phyloP scores from a whole-genome alignment of 2,113 vertebrate genomes.

The Tylochromis polylepis region DNA sequence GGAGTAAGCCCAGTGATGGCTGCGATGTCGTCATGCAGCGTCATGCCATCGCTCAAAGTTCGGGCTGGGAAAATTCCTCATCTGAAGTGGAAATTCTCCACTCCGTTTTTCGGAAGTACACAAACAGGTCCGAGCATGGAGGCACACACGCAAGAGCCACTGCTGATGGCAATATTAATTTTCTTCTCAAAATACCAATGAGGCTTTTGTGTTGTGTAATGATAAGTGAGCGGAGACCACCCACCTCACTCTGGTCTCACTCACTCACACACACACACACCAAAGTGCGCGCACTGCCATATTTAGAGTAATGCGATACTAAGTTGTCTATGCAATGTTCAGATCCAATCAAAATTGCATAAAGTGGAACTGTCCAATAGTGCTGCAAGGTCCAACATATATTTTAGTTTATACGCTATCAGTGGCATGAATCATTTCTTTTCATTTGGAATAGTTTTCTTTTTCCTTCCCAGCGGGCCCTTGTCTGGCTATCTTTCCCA shows the following conservation, averaged over 20 bases:
- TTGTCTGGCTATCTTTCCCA: conserved; percentile 74
- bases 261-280: conserved; percentile 18
- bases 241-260: conserved; percentile 75
- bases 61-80: not conserved
- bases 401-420: conserved; percentile 74
- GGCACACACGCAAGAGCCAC: conserved; percentile 45
- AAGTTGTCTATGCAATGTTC: conserved; percentile 76
- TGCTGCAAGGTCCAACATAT: conserved; percentile 49
- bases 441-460: conserved; percentile 72
- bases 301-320: conserved; percentile 82
- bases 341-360: conserved; percentile 75
- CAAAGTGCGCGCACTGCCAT: conserved; percentile 31
- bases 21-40: conserved; percentile 19
- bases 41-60: conserved; percentile 13
- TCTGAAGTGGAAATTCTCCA: conserved; percentile 35
- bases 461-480: conserved; percentile 65
- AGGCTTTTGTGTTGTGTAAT: conserved; percentile 76
- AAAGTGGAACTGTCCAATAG: conserved; percentile 66
- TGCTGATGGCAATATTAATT: conserved; percentile 78
- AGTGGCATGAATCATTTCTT: conserved; percentile 74
- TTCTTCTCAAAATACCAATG: conserved; percentile 87
- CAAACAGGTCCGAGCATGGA: conserved; percentile 28
- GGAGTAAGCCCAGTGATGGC: conserved; percentile 2
- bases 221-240: conserved; percentile 85
- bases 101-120: conserved; percentile 20